Percentiles rank a stretch among this genome's conserved stretches.
Evolutionary conservation across 2,113 vertebrate genomes (phyloP).

Genomic region (Stercorarius parasiticus): DNA sequence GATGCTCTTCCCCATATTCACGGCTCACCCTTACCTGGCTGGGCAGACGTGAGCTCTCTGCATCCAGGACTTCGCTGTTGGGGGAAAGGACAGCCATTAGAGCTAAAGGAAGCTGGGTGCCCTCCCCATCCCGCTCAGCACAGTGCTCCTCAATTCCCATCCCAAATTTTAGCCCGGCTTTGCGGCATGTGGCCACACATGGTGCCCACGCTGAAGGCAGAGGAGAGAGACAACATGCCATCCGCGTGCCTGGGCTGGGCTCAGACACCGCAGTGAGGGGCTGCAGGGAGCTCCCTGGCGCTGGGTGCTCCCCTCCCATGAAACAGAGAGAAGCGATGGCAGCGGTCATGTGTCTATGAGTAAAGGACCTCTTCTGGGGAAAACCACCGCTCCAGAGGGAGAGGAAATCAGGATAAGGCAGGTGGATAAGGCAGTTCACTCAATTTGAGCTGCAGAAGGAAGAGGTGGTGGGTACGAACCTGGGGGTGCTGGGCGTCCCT

Average conservation of each 20-base stretch:
- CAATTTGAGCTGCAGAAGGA: background rate
- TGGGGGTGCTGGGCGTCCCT: background rate
- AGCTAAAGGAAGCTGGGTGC: accelerated
- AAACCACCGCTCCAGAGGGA: background rate
- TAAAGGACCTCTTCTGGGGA: background rate
- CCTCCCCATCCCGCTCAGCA: background rate
- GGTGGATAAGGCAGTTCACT: background rate
- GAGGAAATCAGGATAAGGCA: background rate
- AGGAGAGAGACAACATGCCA: background rate
- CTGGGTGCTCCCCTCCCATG: accelerated
- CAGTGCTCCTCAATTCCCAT: background rate
- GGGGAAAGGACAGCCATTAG: background rate
- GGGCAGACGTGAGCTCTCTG: background rate
- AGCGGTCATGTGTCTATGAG: accelerated
- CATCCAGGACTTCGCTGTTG: background rate
- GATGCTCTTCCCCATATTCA: background rate
- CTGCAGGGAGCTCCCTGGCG: background rate
- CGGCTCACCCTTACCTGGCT: background rate
- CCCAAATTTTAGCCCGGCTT: accelerated
- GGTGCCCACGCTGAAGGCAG: background rate
- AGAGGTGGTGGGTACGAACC: constrained; percentile 7
- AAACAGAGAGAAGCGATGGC: background rate
- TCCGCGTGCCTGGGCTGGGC: accelerated
- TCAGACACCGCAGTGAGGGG: accelerated
- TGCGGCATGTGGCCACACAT: accelerated